Conservation (phyloP, 1,140 invertebrate species). For the Sarcophaga peregrina region DNA sequence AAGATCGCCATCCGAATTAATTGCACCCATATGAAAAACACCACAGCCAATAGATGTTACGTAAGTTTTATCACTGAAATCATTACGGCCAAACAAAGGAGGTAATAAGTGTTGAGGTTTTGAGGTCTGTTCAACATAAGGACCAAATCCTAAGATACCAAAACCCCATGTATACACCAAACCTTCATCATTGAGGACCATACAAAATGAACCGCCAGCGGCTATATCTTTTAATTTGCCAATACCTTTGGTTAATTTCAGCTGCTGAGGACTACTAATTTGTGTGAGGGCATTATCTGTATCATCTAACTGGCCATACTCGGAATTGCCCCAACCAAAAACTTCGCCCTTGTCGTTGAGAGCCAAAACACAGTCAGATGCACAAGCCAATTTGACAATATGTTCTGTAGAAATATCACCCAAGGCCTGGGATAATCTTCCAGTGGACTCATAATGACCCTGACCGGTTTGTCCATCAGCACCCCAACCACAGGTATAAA, state of each 20-base stretch:
- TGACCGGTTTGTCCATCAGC: slow-evolving; percentile 94
- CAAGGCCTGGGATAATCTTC: slow-evolving; percentile 72
- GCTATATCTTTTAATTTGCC: slow-evolving; percentile 87
- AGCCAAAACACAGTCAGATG: slow-evolving; percentile 89
- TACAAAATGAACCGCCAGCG: slow-evolving; percentile 87
- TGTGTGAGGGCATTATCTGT: slow-evolving; percentile 68
- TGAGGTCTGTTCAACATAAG: slow-evolving; percentile 74
- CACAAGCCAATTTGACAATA: slow-evolving; percentile 83
- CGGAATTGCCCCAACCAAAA: slow-evolving; percentile 97
- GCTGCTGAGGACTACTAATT: slow-evolving; percentile 75
- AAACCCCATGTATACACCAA: slow-evolving; percentile 93
- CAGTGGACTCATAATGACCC: slow-evolving; percentile 75
- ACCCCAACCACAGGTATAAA: slow-evolving; percentile 93
- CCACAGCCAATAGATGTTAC: slow-evolving; percentile 80
- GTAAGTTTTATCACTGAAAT: slow-evolving; percentile 77
- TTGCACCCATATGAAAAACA: slow-evolving; percentile 81
- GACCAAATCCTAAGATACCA: slow-evolving; percentile 90
- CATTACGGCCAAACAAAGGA: slow-evolving; percentile 86
- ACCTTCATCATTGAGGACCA: slow-evolving; percentile 76
- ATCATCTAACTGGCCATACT: slow-evolving; percentile 86
- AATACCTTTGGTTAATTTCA: slow-evolving; percentile 73
- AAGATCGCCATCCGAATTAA: slow-evolving; percentile 83
- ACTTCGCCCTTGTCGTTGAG: slow-evolving; percentile 91
- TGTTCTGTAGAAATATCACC: slow-evolving; percentile 88
- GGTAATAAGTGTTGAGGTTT: slow-evolving; percentile 80